Evolutionary conservation across 2,113 vertebrate genomes (phyloP), one percentile per base, ranked within the genome.

Genomic region (Anser brachyrhynchus): DNA sequence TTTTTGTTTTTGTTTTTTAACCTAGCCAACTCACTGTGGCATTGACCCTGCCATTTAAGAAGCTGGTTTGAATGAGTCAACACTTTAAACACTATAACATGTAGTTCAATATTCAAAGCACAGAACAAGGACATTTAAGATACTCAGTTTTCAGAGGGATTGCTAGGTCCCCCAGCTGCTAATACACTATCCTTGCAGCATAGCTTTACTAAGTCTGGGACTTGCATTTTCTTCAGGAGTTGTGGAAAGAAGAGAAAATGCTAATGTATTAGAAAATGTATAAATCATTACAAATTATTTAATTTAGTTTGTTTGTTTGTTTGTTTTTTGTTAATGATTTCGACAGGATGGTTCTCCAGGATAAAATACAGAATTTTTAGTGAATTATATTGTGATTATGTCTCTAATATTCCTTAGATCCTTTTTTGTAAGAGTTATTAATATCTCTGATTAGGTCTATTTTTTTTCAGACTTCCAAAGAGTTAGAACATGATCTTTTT

Each of bases 1-100:
- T 1, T 86, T 87, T 94, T 83, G 92, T 91, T 95, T 89, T 57
- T 61, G 41, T 95, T 97, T 94, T 94, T 95, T 65, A 78, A 43
- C 39, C 57, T 73, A 82, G 90, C 92, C 64, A 95, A 76, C 35
- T 82, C 31, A 84, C 54, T 65, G 33, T 92, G 69, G 43, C 75
- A 81, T 31, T 91, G 87, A 93, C 54, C 35, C 44, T 93, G 64
- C 11, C 73, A 66, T 82, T 92, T 91, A 95, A 72, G 54, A 95
- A 89, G 54, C 75, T 95, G 85, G 33, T 71, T 57, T 85, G 72
- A 66, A 89, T 84, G 39, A 55, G 54, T 82, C 91, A 83, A 91
- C 81, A 82, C 57, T 88, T 92, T 64, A 73, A 58, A 28, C 19
- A 75, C 58, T 76, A 37, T 19, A 82, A 11, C 19, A 55, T 72